A percentile compares a stretch with the other conserved stretches of the same genome.
Conservation (phyloP, 35 echinoderm and acorn worm species). For the Heliocidaris erythrogramma region DNA sequence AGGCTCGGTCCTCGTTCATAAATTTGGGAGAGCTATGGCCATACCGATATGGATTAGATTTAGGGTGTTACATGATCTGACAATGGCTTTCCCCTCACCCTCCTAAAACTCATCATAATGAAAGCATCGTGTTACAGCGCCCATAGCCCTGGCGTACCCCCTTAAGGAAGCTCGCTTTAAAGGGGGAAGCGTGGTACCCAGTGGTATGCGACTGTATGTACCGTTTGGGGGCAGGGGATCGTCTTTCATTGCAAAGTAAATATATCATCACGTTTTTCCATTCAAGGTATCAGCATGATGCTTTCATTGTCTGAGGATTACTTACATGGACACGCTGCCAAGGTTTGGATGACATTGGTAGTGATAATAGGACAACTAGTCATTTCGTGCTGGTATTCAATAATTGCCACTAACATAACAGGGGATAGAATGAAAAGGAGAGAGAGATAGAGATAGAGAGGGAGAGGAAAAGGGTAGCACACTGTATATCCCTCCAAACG, state of each 20-base stretch:
- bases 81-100: slow-evolving; percentile 2
- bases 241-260: neutral
- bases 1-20: neutral
- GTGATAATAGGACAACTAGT: neutral
- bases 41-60: slow-evolving; percentile 33
- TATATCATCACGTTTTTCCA: neutral
- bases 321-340: neutral
- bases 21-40: neutral
- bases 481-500: too few relatives aligned
- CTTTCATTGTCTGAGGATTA: slow-evolving; percentile 17
- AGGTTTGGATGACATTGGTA: neutral
- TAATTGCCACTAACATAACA: neutral
- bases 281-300: neutral
- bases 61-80: slow-evolving; percentile 33
- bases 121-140: neutral
- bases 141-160: neutral
- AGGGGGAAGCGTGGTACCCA: neutral
- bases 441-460: neutral
- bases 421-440: neutral
- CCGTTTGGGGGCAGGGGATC: neutral
- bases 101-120: slow-evolving; percentile 26
- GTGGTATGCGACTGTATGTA: neutral
- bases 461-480: too few relatives aligned
- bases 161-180: neutral
- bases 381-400: slow-evolving; percentile 1